These are phyloP conservation scores for Notechis scutatus DNA, from an alignment of 2,113 vertebrate species.

Conservation along the genomic window DNA sequence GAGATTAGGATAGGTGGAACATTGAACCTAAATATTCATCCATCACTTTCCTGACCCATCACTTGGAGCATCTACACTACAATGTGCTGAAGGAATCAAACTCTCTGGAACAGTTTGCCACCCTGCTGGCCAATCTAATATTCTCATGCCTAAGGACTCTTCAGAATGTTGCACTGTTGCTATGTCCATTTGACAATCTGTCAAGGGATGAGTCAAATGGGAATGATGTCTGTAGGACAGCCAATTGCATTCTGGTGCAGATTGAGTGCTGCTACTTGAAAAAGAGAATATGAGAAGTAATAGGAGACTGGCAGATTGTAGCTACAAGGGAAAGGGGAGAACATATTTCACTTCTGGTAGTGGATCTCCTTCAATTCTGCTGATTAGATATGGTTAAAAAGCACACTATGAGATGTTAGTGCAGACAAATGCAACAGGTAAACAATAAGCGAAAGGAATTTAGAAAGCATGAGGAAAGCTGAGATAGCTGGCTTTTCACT, in stretches of 20 bases:
- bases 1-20: neutral
- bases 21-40: neutral
- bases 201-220: neutral
- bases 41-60: neutral
- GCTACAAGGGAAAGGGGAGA: neutral
- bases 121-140: neutral
- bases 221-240: neutral
- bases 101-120: neutral
- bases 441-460: constrained; percentile 5
- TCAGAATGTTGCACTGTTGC: neutral
- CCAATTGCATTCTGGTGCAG: neutral
- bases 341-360: neutral
- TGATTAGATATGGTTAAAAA: neutral
- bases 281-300: neutral
- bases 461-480: neutral
- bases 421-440: neutral
- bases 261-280: neutral
- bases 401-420: neutral
- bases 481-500: neutral
- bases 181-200: neutral
- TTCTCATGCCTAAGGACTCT: neutral
- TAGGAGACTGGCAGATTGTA: neutral
- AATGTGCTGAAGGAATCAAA: neutral
- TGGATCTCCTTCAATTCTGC: neutral
- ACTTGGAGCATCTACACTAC: neutral